Conservation (phyloP, 2,113 vertebrate species). For the Nothobranchius kuhntae region DNA sequence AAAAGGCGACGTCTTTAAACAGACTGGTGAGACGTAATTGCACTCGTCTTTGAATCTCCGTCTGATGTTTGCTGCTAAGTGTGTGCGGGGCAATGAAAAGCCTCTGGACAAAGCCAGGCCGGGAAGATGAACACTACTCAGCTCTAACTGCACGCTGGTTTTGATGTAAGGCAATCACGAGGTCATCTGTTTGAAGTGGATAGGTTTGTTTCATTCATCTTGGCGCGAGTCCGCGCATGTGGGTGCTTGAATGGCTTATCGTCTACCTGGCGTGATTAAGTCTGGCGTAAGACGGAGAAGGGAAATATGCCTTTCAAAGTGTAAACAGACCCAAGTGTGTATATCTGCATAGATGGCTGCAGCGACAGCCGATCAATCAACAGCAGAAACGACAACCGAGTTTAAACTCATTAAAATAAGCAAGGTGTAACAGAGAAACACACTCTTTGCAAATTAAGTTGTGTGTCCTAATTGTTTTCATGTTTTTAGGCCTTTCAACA, state of each 20-base stretch:
- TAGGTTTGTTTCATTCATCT: constrained; percentile 75
- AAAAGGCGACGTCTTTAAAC: constrained; percentile 20
- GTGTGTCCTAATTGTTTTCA: constrained; percentile 79
- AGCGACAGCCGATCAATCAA: constrained; percentile 74
- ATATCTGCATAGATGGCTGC: constrained; percentile 50
- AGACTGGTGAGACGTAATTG: constrained; percentile 59
- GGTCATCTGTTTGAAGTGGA: constrained; percentile 76
- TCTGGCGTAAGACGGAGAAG: constrained; percentile 61
- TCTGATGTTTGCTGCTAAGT: constrained; percentile 65
- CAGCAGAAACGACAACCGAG: constrained; percentile 61
- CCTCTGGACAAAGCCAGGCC: constrained; percentile 67
- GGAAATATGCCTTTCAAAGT: constrained; percentile 56
- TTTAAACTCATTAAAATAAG: constrained; percentile 79
- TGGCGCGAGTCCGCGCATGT: constrained; percentile 49
- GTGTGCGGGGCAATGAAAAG: constrained; percentile 71
- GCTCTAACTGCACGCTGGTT: constrained; percentile 78
- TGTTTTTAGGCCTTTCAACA: constrained; percentile 74
- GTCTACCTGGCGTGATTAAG: constrained; percentile 68
- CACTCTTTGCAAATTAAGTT: constrained; percentile 75
- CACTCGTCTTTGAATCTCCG: constrained; percentile 62
- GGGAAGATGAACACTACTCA: constrained; percentile 72
- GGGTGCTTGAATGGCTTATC: constrained; percentile 53
- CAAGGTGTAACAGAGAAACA: constrained; percentile 67
- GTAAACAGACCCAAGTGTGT: constrained; percentile 13
- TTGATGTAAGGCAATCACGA: constrained; percentile 79